A percentile compares a stretch with the other conserved stretches of the same genome.
These are phyloP conservation scores for Elegia similella DNA, from an alignment of 2,888 invertebrate species.

Conservation along the genomic window DNA sequence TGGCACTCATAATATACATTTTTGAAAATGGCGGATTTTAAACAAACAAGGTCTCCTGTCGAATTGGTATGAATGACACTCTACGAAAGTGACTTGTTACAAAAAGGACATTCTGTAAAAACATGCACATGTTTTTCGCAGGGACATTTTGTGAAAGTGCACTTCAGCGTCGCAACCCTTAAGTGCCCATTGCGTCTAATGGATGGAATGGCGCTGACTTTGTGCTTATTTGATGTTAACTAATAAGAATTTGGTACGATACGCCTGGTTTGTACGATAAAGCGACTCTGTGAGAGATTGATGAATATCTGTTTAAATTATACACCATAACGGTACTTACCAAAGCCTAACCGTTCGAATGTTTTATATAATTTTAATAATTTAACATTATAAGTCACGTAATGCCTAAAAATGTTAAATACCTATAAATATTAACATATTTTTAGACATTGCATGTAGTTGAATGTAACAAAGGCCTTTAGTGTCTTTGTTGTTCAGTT, in stretches of 20 bases:
- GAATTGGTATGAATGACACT: no score
- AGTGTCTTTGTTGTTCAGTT: background rate
- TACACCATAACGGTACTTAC: background rate
- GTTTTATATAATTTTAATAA: background rate
- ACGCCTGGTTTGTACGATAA: background rate
- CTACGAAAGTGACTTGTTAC: no score
- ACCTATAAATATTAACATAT: background rate
- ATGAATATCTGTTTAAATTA: background rate
- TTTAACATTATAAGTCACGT: background rate
- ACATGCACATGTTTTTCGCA: no score
- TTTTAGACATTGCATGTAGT: slow-evolving; percentile 6
- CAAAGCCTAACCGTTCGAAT: slow-evolving; percentile 14
- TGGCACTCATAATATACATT: no score
- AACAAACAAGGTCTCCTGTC: no score
- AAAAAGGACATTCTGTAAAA: no score
- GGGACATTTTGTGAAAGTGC: no score
- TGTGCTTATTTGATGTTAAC: background rate
- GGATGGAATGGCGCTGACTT: no score
- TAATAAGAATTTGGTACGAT: background rate
- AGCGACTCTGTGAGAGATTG: background rate
- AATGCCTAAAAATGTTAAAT: background rate
- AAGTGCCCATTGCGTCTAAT: no score
- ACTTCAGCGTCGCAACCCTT: no score
- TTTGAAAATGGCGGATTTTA: no score
- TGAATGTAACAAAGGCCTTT: slow-evolving; percentile 1